Base-by-base conservation (phyloP, 2,888 invertebrate genomes). In the Plebejus anna region DNA sequence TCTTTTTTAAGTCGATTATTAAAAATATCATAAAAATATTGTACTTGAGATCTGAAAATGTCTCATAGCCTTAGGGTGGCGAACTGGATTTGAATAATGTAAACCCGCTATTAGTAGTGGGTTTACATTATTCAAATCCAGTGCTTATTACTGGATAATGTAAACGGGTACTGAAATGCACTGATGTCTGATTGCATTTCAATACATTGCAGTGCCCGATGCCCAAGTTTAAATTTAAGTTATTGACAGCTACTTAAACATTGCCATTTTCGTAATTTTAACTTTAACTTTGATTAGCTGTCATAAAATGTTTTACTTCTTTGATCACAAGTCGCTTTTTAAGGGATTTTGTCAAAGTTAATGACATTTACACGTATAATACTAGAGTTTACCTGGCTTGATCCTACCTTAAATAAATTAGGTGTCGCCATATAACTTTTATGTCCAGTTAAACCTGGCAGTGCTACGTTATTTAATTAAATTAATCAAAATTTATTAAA, bases 351-450 rank as follows among this genome's bases (percentile, higher is more conserved):
- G 32, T 32, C 32, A 66, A 66, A 66, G 66, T 66, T 36, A 66
- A 66, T 66, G 36, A 16, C 32, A 66, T 66, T 36, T 32, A 1
- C 5, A 32, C 66, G 28, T 66, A 66, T 66, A 32, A 66, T 28
- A 32, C 66, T 32, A 32, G 66, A 11, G 13, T 66, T 66, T 66
- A 36, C 28, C 61, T 61, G 28, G 11, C 61, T 61, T 61, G 4
- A 61, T 61, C 61, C 61, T 66, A 66, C 16, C 11, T 16, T 13
- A 36, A 66, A 28, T 66, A 5, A 66, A 66, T 36, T 61, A 9
- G 32, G 13, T 36, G 66, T 66, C 66, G 28, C 28, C 61, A 61
- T 61, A 28, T 61, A 66, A 66, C 32, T 66, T 36, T 66, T 66
- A 66, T 66, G 32, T 66, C 11, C 13, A 13, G 13, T 66, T 66